Evolutionary conservation across 2,888 invertebrate genomes (phyloP), one percentile per base, ranked within the genome.

Genomic region (Acrocera orbiculus): DNA sequence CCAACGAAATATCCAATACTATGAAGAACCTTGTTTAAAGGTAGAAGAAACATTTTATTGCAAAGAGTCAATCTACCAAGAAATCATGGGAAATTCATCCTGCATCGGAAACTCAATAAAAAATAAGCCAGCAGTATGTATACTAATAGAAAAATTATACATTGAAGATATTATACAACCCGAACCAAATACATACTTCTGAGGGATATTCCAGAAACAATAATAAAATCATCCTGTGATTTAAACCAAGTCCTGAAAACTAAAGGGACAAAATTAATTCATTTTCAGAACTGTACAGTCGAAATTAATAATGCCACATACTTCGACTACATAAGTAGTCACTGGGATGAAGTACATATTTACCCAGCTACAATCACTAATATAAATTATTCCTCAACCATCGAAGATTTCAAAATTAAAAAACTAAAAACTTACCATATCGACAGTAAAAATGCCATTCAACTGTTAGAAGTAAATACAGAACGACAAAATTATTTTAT

Each of bases 101-200:
- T 33, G 33, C 24, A 22, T 33, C 14, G 33, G 26, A 11, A 24
- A 33, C 3, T 7, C 25, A 14, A n/a, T 33, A 14, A 13, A 13
- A 4, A 37, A 30, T 20, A 16, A 10, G 24, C 34, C 33, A 34
- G 30, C 34, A 5, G 19, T 11, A 5, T 37, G 30, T 24, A 16
- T 16, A 16, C 13, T 33, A n/a, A n/a, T n/a, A n/a, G n/a, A n/a
- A n/a, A n/a, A n/a, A n/a, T n/a, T n/a, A n/a, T n/a, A n/a, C n/a
- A n/a, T n/a, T n/a, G n/a, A n/a, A n/a, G n/a, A n/a, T n/a, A n/a
- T n/a, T n/a, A n/a, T n/a, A n/a, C n/a, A n/a, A n/a, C n/a, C n/a
- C n/a, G n/a, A n/a, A n/a, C n/a, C n/a, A n/a, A n/a, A n/a, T 20
- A 15, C 25, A 36, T 33, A 29, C 5, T 36, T 7, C 10, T 34